These are phyloP conservation scores for Margaritifera margaritifera DNA, from an alignment of 2,888 invertebrate genomes.

Conservation along the genomic window DNA sequence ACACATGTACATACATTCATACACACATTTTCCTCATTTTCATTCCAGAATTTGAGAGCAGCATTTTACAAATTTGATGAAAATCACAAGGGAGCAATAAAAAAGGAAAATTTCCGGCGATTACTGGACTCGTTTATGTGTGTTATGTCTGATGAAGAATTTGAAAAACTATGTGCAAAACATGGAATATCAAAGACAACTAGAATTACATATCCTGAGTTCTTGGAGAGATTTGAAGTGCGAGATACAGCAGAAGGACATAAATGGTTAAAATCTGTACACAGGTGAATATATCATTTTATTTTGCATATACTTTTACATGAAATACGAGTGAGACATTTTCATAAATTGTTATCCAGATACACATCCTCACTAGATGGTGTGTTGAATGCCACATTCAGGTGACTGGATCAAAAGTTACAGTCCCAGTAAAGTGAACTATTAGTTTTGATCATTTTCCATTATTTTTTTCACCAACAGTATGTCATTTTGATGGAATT, in stretches of 20 bases:
- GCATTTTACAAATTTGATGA: slow-evolving; percentile 72
- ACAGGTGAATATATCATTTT: too few relatives aligned
- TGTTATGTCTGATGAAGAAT: slow-evolving; percentile 63
- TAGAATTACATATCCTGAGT: slow-evolving; percentile 65
- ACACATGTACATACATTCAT: neutral
- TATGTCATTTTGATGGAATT: too few relatives aligned
- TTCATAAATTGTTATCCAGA: too few relatives aligned
- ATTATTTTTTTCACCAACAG: too few relatives aligned
- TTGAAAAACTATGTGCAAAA: slow-evolving; percentile 63
- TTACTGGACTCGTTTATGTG: slow-evolving; percentile 69
- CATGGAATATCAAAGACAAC: slow-evolving; percentile 56
- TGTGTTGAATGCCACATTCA: too few relatives aligned
- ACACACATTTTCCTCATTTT: slow-evolving; percentile 3
- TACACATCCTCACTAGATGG: too few relatives aligned
- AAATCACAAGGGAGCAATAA: slow-evolving; percentile 63
- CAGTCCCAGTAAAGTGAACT: too few relatives aligned
- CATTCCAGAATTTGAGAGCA: slow-evolving; percentile 62
- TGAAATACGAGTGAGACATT: too few relatives aligned
- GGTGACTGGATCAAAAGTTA: too few relatives aligned
- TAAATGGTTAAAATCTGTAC: slow-evolving; percentile 68
- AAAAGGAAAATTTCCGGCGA: slow-evolving; percentile 63
- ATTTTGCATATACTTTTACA: too few relatives aligned
- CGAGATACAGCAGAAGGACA: slow-evolving; percentile 67
- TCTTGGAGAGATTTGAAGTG: slow-evolving; percentile 68
- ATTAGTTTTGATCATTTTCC: too few relatives aligned